A percentile compares a stretch with the other conserved stretches of the same genome.
Conservation (phyloP, 2,113 vertebrate species). For the Mirza zaza region DNA sequence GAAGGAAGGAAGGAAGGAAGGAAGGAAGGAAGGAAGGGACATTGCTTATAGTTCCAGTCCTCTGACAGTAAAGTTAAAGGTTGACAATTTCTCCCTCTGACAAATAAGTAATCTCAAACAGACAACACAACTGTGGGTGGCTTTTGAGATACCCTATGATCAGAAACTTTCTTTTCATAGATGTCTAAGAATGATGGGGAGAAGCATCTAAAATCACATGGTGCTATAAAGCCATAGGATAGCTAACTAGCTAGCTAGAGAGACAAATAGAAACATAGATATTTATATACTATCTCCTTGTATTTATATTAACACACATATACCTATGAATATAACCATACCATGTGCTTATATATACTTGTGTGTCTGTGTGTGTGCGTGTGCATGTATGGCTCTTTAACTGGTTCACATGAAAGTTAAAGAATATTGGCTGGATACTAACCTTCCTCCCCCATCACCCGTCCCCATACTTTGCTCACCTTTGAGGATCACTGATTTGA, state of each 20-base stretch:
- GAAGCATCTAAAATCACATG: background rate
- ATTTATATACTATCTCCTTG: background rate
- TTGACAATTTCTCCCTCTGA: background rate
- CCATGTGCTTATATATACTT: background rate
- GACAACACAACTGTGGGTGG: background rate
- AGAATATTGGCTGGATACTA: background rate
- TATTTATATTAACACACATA: background rate
- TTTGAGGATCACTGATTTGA: background rate
- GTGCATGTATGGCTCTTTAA: background rate
- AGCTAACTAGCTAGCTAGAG: too few relatives aligned
- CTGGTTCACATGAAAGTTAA: background rate
- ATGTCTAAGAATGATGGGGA: background rate
- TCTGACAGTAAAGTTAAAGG: background rate
- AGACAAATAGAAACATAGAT: too few relatives aligned
- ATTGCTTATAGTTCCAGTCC: background rate
- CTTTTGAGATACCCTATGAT: background rate
- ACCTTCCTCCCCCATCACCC: background rate
- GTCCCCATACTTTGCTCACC: background rate
- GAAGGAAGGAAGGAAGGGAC: background rate
- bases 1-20: background rate
- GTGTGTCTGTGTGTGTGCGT: fast-evolving
- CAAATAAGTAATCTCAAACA: background rate
- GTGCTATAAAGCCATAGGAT: fast-evolving
- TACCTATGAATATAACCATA: background rate
- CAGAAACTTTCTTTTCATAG: background rate